Evolutionary conservation across 2,888 invertebrate species (phyloP).

Genomic region (Volucella inflata): DNA sequence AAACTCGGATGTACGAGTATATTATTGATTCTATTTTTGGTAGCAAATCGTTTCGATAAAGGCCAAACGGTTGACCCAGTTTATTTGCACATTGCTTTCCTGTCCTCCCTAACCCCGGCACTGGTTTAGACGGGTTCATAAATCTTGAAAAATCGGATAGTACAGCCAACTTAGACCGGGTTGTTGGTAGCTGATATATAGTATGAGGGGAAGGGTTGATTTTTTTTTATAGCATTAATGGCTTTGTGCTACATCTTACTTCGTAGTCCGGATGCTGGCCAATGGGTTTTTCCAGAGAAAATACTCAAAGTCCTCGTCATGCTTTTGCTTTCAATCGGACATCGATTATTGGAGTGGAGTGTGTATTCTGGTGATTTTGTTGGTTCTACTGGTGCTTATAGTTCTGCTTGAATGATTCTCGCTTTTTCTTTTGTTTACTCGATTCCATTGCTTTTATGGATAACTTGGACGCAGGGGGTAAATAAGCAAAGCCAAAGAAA

Average conservation of each 20-base stretch:
- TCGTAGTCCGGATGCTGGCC: constrained; percentile 26
- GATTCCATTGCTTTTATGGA: constrained; percentile 25
- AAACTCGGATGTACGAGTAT: neutral
- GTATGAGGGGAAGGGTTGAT: constrained; percentile 16
- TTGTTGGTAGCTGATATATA: neutral
- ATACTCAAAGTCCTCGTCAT: constrained; percentile 18
- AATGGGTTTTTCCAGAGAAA: constrained; percentile 57
- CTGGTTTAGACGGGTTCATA: constrained; percentile 31
- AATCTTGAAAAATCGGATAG: constrained; percentile 17
- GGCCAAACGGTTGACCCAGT: constrained; percentile 66
- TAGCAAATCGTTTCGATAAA: constrained; percentile 19
- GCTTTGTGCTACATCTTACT: constrained; percentile 58
- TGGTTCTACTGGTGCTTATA: neutral
- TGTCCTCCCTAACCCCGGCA: neutral
- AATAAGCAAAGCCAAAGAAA: too few species aligned
- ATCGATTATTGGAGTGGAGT: constrained; percentile 45
- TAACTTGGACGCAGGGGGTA: neutral
- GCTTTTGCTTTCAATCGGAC: constrained; percentile 65
- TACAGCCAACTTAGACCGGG: neutral
- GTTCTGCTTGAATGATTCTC: constrained; percentile 26
- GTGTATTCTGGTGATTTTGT: constrained; percentile 16
- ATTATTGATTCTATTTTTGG: constrained; percentile 60
- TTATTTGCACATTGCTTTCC: constrained; percentile 62
- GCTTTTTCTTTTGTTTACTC: constrained; percentile 42
- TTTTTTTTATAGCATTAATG: constrained; percentile 53